These are phyloP conservation scores for Lasaia peninsularis DNA, from an alignment of 1,140 invertebrate species.

Conservation along the genomic window DNA sequence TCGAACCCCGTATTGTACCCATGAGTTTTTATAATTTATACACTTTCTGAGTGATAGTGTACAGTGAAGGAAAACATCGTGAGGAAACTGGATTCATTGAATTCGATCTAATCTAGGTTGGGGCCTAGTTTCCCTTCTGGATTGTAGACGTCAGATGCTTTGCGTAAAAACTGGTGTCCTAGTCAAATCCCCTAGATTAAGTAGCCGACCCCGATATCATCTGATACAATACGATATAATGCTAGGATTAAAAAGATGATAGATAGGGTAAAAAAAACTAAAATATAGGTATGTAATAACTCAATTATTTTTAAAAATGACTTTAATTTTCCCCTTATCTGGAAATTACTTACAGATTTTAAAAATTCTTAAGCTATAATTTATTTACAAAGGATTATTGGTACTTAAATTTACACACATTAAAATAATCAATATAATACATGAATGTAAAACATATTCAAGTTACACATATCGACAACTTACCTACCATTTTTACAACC, in stretches of 20 bases:
- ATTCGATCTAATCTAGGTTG: no score
- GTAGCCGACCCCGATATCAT: no score
- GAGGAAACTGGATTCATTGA: no score
- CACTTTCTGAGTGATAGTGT: no score
- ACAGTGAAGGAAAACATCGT: no score
- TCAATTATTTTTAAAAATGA: conserved; percentile 61
- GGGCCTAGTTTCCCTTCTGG: no score
- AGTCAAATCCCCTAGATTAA: no score
- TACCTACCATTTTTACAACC: conserved; percentile 67
- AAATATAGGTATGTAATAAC: conserved; percentile 21
- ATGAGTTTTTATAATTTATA: no score
- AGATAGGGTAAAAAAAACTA: no score
- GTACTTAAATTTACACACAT: conserved; percentile 41
- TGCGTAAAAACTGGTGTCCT: no score
- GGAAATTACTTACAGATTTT: conserved; percentile 71
- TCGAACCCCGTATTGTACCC: no score
- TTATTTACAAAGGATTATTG: conserved; percentile 59
- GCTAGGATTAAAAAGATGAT: neutral
- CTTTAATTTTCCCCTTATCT: conserved; percentile 65
- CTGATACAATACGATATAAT: neutral
- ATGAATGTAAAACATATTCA: conserved; percentile 21
- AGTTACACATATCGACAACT: conserved; percentile 59
- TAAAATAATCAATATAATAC: conserved; percentile 22
- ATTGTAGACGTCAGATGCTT: no score
- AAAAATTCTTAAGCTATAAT: conserved; percentile 69